phyloP scores from a whole-genome alignment of 2,797 vertebrate species.

The Tenualosa ilisha region DNA sequence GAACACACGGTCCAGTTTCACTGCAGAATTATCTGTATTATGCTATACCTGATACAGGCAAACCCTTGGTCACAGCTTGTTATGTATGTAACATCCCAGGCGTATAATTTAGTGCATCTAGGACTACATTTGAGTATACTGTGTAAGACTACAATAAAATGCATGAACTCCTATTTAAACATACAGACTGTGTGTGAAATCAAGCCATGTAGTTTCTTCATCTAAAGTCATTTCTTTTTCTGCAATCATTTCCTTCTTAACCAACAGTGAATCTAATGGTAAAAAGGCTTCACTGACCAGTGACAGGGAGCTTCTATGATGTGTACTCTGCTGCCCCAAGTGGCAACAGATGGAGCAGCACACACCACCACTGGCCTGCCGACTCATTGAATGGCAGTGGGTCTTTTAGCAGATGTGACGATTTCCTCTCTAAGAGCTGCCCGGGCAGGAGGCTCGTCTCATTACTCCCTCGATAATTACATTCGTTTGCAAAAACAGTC shows the following conservation, averaged over 20 bases:
- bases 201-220: background rate
- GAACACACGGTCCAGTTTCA: background rate
- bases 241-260: background rate
- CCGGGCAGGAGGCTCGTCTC: constrained; percentile 40
- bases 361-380: constrained; percentile 5
- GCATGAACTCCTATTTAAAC: background rate
- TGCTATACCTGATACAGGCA: background rate
- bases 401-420: constrained; percentile 22
- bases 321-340: constrained; percentile 70
- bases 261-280: background rate
- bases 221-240: background rate
- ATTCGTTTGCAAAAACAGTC: constrained; percentile 48
- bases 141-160: background rate
- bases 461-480: constrained; percentile 47
- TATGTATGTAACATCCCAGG: background rate
- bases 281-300: background rate
- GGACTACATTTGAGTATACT: background rate
- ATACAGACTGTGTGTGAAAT: background rate
- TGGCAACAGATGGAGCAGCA: constrained; percentile 42
- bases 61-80: background rate
- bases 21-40: background rate
- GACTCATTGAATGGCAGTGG: constrained; percentile 15
- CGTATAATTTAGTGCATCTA: background rate
- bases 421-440: constrained; percentile 38
- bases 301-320: constrained; percentile 1